These are phyloP conservation scores for Pseudochirops cupreus DNA, from an alignment of 2,797 vertebrate genomes.

Conservation along the genomic window DNA sequence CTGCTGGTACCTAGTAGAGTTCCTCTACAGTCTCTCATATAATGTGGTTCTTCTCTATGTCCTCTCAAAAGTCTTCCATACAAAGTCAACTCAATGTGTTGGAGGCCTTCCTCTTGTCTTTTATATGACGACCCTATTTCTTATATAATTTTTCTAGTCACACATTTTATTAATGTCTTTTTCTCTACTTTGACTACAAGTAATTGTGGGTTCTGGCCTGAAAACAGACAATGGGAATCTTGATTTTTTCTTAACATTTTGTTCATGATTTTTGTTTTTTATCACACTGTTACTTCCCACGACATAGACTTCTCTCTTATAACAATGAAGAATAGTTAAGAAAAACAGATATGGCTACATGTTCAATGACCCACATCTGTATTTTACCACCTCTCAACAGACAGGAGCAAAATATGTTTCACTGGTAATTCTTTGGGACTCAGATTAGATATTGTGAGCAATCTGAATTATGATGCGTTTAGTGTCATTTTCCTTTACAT, in stretches of 20 bases:
- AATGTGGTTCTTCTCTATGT: neutral
- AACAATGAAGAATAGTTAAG: neutral
- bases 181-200: neutral
- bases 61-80: neutral
- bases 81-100: neutral
- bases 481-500: neutral
- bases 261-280: neutral
- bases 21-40: neutral
- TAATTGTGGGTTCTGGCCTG: neutral
- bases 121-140: neutral
- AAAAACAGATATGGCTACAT: neutral
- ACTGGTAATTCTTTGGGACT: neutral
- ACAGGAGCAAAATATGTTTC: neutral
- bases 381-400: neutral
- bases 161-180: neutral
- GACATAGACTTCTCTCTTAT: neutral
- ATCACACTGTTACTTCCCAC: neutral
- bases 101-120: neutral
- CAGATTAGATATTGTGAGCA: neutral
- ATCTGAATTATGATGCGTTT: neutral
- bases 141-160: neutral
- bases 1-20: neutral
- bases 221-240: neutral
- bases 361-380: neutral
- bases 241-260: neutral